Conservation (phyloP, 2,113 vertebrate genomes). For the Ciconia maguari region DNA sequence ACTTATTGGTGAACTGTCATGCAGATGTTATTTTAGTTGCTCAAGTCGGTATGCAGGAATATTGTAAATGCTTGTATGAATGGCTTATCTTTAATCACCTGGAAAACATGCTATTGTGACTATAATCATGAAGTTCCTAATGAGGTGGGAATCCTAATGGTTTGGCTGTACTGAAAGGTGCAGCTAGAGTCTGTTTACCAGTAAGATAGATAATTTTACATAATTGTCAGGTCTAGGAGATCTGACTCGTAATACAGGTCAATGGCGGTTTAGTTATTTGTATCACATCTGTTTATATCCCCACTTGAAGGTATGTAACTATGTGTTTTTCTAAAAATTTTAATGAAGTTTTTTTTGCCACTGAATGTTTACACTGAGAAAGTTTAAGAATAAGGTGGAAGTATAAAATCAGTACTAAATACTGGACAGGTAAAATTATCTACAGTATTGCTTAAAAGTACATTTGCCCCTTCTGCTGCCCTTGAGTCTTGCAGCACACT, state of each 20-base stretch:
- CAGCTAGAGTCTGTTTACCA: background rate
- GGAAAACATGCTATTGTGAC: background rate
- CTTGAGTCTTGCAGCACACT: conserved; percentile 43
- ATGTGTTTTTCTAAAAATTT: background rate
- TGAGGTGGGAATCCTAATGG: background rate
- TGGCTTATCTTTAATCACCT: background rate
- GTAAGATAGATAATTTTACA: background rate
- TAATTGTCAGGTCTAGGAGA: background rate
- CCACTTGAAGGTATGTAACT: background rate
- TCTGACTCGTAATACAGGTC: background rate
- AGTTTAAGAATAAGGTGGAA: conserved; percentile 1
- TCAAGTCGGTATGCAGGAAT: background rate
- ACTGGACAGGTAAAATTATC: background rate
- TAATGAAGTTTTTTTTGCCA: background rate
- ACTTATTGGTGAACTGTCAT: background rate
- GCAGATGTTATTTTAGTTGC: background rate
- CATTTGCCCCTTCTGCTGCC: background rate
- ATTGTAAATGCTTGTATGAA: background rate
- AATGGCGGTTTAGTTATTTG: background rate
- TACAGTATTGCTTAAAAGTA: conserved; percentile 35
- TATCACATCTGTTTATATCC: background rate
- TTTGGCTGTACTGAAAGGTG: background rate
- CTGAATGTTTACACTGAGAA: background rate
- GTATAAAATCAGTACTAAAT: conserved; percentile 3
- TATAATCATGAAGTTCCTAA: background rate